A percentile compares a stretch with the other conserved stretches of the same genome.
Evolutionary conservation across 2,797 vertebrate species (phyloP).

Genomic region (Gambusia yucatana): DNA sequence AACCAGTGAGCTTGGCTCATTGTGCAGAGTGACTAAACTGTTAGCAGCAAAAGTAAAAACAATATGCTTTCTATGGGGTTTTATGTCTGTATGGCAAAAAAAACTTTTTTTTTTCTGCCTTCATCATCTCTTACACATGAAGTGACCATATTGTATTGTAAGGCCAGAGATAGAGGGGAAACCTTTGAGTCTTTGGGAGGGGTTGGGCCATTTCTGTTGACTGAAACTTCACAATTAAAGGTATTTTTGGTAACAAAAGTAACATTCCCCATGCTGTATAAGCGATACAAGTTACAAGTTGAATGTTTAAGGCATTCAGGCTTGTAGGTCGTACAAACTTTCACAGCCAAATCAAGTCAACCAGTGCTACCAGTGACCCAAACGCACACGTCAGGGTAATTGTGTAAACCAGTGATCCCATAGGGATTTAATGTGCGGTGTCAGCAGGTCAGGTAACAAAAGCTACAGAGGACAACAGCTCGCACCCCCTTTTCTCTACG

Average conservation of each 20-base stretch:
- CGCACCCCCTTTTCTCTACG: constrained; percentile 37
- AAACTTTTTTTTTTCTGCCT: not conserved
- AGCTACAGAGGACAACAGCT: constrained; percentile 62
- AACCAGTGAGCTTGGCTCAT: not conserved
- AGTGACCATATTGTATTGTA: not conserved
- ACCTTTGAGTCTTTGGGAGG: not conserved
- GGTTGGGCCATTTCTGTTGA: not conserved
- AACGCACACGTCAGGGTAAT: constrained; percentile 46
- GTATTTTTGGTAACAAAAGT: not conserved
- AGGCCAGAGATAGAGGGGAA: not conserved
- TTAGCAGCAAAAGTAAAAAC: not conserved
- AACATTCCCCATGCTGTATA: not conserved
- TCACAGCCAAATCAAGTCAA: constrained; percentile 34
- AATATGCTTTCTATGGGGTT: too few relatives aligned
- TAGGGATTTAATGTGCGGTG: constrained; percentile 52
- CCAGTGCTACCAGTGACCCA: constrained; percentile 11
- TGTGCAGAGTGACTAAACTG: not conserved
- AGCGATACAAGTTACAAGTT: not conserved
- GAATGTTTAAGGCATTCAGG: constrained; percentile 1
- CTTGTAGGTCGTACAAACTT: constrained; percentile 26
- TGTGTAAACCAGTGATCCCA: constrained; percentile 64
- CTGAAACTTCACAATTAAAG: not conserved
- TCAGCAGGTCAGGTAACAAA: constrained; percentile 73
- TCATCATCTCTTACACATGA: not conserved
- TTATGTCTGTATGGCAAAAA: not conserved